A percentile compares a stretch with the other conserved stretches of the same genome.
These are phyloP conservation scores for Elegia similella DNA, from an alignment of 2,888 invertebrate genomes.

Conservation along the genomic window DNA sequence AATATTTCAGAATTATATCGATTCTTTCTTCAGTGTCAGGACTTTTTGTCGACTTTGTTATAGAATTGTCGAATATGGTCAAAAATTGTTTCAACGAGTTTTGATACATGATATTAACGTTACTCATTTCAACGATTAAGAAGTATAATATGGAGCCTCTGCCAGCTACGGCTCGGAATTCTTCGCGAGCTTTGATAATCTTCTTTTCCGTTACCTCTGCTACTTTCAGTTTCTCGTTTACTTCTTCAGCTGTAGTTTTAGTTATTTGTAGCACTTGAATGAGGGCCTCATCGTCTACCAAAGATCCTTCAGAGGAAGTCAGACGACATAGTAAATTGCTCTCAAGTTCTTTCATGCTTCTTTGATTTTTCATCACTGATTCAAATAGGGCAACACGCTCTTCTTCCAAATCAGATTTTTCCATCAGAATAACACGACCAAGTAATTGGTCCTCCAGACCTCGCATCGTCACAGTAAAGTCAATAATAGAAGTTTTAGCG, in stretches of 20 bases:
- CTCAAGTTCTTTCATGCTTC: constrained; percentile 97
- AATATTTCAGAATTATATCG: constrained; percentile 91
- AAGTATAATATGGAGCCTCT: constrained; percentile 97
- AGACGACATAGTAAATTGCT: constrained; percentile 94
- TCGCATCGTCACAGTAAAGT: constrained; percentile 98
- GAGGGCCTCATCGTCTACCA: constrained; percentile 97
- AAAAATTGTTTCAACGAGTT: constrained; percentile 97
- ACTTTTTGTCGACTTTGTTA: constrained; percentile 93
- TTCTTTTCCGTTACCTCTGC: constrained; percentile 97
- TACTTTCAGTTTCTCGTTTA: constrained; percentile 95
- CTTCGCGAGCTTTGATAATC: constrained; percentile 96
- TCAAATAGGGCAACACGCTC: constrained; percentile 96
- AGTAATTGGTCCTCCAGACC: constrained; percentile 97
- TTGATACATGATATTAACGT: constrained; percentile 98
- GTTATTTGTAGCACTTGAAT: constrained; percentile 94
- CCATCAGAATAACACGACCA: constrained; percentile 96
- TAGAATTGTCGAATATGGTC: constrained; percentile 95
- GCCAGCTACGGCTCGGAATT: constrained; percentile 96
- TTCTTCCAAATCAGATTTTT: constrained; percentile 96
- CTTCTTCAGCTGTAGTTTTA: constrained; percentile 95
- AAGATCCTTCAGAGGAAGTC: constrained; percentile 95
- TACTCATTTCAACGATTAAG: constrained; percentile 97
- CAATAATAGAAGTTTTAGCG: constrained; percentile 97
- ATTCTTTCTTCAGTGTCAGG: constrained; percentile 93
- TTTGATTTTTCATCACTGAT: constrained; percentile 97